Base-by-base conservation (phyloP, 2,888 invertebrate genomes). In the Drosophila picticornis region DNA sequence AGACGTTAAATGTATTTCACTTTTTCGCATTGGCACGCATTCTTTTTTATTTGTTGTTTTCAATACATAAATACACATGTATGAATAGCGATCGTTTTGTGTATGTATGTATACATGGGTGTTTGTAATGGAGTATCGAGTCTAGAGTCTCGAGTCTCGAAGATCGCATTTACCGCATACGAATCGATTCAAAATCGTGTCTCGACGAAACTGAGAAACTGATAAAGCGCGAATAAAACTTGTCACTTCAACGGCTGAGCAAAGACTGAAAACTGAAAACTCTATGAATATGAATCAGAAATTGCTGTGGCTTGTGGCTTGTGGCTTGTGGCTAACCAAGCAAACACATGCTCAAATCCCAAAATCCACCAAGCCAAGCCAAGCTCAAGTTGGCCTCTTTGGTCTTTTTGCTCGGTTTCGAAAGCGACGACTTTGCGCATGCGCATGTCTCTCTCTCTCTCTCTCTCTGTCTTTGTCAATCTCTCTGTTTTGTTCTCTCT, bases 11-110 rank as follows among this genome's bases (percentile, higher is more conserved):
- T 59, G 34, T 79, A 55, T 82, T 79, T 82, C 79, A 79, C 80
- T 79, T 64, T 79, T 79, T 36, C 80, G 79, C 63, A 79, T 79
- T 79, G 74, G 79, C 76, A 74, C 67, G 63, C 78, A 77, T 79
- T 81, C 82, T 63, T 61, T 68, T 68, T 60, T 66, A 43, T 72
- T 57, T 46, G 50, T 60, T 72, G 57, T 43, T 67, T 61, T 61
- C 53, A 53, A 53, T 43, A 32, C 5, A 43, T 43, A 34, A 56
- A 36, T 59, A 56, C 50, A 72, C 55, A 53, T 52, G 50, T 72
- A 29, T 64, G 46, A 51, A 29, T 34, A n/a, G 22, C n/a, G 65
- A 57, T 79, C 38, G 38, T 16, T 40, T 27, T 70, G 63, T 22
- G 9, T 38, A 36, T 9, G 10, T 40, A 40, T 10, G 10, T n/a